Base-by-base conservation (phyloP, 92 coral and sea anemone genomes). In the Isaurus tuberculatus region DNA sequence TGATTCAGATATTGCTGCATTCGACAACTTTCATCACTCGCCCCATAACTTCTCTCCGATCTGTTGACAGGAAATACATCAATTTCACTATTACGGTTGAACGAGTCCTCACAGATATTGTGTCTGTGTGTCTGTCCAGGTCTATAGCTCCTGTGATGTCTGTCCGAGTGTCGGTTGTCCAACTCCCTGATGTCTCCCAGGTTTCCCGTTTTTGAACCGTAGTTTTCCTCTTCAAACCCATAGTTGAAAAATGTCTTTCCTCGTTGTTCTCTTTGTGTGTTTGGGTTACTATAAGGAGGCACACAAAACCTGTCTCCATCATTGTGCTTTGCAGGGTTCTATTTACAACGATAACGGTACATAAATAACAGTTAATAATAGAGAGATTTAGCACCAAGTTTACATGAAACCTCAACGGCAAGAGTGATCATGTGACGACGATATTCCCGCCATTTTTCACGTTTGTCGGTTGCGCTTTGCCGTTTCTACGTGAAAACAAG, bases 51-150 rank as follows among this genome's bases (percentile, higher is more conserved):
- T 77, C 6, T 44, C 67, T 77, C 68, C 68, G 40, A 77, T 77
- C 70, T 77, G 82, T 61, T 58, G 82, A 42, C 55, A 77, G 70
- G 43, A 58, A 77, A 77, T 7, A 77, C 2, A 77, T 53, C 23
- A 74, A 20, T 36, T 69, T 25, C 48, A 32, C 58, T 77, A 77
- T 26, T 55, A 55, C 36, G 33, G 17, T n/a, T 77, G 70, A 57
- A 3, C 53, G 82, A 77, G 28, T 77, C 82, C 20, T 58, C 82
- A 23, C 58, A 77, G 70, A 69, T 57, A 19, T 33, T 69, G 34
- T 46, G 34, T 37, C 53, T 23, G 70, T 77, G 82, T 58, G 53
- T 77, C 69, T 60, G 70, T 72, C 34, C 36, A 14, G 60, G 29
- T 32, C 15, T 44, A 27, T 22, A 10, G 15, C 32, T 29, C 25